These are phyloP conservation scores for Nemoura dubitans DNA, from an alignment of 2,888 invertebrate species.

Conservation along the genomic window DNA sequence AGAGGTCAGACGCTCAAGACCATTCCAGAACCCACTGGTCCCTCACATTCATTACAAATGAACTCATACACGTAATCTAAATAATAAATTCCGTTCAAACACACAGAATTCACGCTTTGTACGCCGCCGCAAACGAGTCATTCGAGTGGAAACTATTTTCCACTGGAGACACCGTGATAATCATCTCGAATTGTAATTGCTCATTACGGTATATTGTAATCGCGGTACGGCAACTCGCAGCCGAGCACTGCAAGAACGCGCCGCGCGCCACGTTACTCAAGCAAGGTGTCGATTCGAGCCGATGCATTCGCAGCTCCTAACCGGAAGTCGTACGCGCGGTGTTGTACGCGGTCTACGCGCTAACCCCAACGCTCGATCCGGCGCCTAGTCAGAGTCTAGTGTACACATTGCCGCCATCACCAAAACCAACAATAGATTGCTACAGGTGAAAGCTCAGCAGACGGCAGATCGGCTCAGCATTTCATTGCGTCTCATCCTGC, in stretches of 20 bases:
- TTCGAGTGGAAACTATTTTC: neutral
- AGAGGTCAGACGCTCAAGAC: too few species aligned
- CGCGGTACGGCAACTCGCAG: neutral
- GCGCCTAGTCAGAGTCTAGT: neutral
- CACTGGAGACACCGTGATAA: constrained; percentile 4
- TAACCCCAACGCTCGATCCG: neutral
- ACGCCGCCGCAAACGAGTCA: neutral
- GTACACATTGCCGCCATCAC: neutral
- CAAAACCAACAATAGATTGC: constrained; percentile 12
- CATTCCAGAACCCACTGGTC: neutral
- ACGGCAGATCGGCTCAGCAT: neutral
- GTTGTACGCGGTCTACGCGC: neutral
- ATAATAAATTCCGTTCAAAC: neutral
- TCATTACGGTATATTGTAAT: neutral
- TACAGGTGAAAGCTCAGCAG: neutral
- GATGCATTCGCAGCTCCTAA: neutral
- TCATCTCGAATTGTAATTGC: neutral
- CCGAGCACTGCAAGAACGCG: neutral
- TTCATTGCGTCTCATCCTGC: neutral
- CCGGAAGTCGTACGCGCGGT: neutral
- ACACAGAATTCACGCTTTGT: constrained; percentile 4
- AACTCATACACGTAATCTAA: neutral
- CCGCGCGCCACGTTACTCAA: neutral
- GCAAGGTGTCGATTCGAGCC: neutral
- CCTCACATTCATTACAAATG: neutral